Percentiles rank a stretch among this genome's conserved stretches.
Conservation (phyloP, 2,113 vertebrate species). For the Rafetus swinhoei region DNA sequence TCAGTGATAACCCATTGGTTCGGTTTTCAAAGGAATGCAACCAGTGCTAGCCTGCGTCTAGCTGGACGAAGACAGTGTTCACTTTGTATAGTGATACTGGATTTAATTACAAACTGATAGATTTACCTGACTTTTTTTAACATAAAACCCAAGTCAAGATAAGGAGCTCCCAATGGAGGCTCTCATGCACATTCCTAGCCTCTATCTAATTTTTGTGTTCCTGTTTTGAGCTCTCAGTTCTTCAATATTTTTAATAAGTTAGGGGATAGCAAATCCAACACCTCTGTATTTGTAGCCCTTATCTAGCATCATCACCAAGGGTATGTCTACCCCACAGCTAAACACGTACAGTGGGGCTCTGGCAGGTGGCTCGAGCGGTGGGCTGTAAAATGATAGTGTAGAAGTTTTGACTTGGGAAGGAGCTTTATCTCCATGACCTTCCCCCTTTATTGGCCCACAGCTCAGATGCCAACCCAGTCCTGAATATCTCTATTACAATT, state of each 20-base stretch:
- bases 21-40: neutral
- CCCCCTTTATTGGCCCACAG: neutral
- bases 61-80: neutral
- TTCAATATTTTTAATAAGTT: constrained; percentile 6
- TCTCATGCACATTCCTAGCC: neutral
- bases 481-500: neutral
- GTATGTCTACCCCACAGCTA: neutral
- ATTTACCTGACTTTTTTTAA: neutral
- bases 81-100: neutral
- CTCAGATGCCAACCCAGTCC: neutral
- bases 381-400: neutral
- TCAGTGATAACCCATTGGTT: neutral
- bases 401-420: neutral
- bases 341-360: neutral
- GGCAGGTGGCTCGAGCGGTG: neutral
- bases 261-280: neutral
- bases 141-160: neutral
- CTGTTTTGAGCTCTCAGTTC: constrained; percentile 4
- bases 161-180: neutral
- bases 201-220: neutral
- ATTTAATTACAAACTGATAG: neutral
- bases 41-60: neutral
- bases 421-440: neutral
- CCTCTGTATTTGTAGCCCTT: neutral
- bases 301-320: neutral